Percentiles rank a stretch among this genome's conserved stretches.
Conservation (phyloP, 2,113 vertebrate species). For the Platysternon megacephalum region DNA sequence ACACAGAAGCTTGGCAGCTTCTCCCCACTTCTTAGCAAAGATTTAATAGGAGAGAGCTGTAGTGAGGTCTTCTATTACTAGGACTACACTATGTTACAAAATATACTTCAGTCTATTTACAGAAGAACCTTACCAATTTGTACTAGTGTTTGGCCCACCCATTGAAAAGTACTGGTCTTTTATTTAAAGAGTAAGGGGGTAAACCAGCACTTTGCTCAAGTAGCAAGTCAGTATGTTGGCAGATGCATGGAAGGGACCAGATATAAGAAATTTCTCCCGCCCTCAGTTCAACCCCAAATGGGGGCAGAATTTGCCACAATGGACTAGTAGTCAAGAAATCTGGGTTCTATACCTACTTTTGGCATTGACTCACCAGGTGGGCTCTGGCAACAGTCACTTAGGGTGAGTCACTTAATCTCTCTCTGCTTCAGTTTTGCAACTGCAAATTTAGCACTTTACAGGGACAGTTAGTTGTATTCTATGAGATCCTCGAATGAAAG, state of each 20-base stretch:
- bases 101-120: conserved; percentile 31
- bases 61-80: conserved; percentile 53
- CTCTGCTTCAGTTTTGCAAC: background rate
- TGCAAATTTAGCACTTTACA: background rate
- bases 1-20: conserved; percentile 50
- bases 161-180: background rate
- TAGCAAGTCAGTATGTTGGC: background rate
- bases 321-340: background rate
- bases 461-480: background rate
- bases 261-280: background rate
- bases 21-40: conserved; percentile 32
- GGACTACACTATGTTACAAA: conserved; percentile 56
- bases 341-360: background rate
- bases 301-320: background rate
- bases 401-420: conserved; percentile 8
- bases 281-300: background rate
- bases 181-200: background rate
- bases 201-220: background rate
- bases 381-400: background rate
- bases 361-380: background rate
- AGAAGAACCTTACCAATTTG: conserved; percentile 31
- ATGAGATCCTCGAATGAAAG: background rate
- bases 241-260: background rate
- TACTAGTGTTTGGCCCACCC: background rate
- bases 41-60: conserved; percentile 50